Evolutionary conservation across 1,140 invertebrate species (phyloP), one percentile per base, ranked within the genome.

Genomic region (Anastrepha obliqua): DNA sequence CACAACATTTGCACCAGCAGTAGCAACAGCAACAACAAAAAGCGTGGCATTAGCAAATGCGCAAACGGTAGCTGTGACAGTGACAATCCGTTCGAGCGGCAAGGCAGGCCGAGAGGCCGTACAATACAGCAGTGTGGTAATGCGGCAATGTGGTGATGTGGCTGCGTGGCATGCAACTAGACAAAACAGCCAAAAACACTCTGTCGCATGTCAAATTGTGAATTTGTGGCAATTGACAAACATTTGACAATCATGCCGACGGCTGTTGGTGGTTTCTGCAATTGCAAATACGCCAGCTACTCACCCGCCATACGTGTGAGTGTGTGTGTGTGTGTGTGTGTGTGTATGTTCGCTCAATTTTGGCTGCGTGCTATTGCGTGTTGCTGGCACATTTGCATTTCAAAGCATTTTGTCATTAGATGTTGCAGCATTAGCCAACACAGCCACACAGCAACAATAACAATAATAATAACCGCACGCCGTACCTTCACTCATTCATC

Each of bases 201-300:
- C 91, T 92, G 91, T 92, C 91, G 91, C 91, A 89, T 92, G 91
- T 89, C 90, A 89, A 90, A 91, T 91, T 90, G 90, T 89, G 87
- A 88, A 86, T 81, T 90, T 89, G 87, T 89, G 88, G 87, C 86
- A 88, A 88, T 89, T 89, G 89, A 89, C 89, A 90, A 89, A 89
- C 88, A 90, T 89, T 90, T 89, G 90, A 88, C 90, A 90, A 87
- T 86, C 74, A 81, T 20, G 74, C 74, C 74, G 74, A 81, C 44
- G 74, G 74, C 74, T 55, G 74, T 55, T 81, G 74, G 74, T 55
- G 74, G 74, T 81, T 55, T 5, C 74, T 20, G 47, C 74, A 81
- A 58, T 81, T 81, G 74, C 74, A 55, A 78, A 0, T 81, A 65
- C 64, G n/a, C n/a, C n/a, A 42, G 2, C 42, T 15, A 51, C 17